phyloP scores from a whole-genome alignment of 2,113 vertebrate genomes.

The Myiozetetes cayanensis region DNA sequence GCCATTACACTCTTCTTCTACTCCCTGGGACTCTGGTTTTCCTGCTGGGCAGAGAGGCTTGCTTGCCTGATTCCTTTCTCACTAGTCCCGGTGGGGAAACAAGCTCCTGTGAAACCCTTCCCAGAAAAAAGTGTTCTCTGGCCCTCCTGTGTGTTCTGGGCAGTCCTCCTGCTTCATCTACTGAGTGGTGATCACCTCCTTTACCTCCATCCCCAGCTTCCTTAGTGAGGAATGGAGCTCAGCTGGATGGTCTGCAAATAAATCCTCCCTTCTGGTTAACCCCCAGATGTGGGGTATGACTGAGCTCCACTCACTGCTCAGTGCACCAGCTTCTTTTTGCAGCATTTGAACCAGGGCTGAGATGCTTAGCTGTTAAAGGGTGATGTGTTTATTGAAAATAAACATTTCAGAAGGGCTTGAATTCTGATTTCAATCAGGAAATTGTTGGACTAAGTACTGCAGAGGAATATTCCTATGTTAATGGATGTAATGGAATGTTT shows the following conservation, averaged over 20 bases:
- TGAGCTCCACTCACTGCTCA: background rate
- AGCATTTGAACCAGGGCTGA: background rate
- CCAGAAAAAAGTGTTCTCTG: background rate
- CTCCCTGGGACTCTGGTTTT: background rate
- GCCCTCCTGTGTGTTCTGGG: background rate
- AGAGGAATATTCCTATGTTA: background rate
- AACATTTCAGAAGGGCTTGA: background rate
- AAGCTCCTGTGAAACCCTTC: background rate
- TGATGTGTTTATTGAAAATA: background rate
- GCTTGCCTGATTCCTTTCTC: background rate
- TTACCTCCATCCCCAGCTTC: fast-evolving
- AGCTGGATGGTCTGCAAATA: background rate
- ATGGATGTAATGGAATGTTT: background rate
- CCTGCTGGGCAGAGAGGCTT: background rate
- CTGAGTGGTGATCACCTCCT: background rate
- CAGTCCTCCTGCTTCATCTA: background rate
- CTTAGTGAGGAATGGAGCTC: background rate
- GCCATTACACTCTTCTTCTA: fast-evolving
- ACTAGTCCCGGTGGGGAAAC: background rate
- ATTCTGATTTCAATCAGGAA: background rate
- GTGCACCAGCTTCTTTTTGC: background rate
- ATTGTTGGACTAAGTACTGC: background rate
- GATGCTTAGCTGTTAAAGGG: background rate
- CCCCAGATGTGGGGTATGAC: background rate
- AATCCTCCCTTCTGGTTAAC: background rate